Evolutionary conservation across 1,140 invertebrate genomes (phyloP).

Genomic region (Drosophila arizonae): DNA sequence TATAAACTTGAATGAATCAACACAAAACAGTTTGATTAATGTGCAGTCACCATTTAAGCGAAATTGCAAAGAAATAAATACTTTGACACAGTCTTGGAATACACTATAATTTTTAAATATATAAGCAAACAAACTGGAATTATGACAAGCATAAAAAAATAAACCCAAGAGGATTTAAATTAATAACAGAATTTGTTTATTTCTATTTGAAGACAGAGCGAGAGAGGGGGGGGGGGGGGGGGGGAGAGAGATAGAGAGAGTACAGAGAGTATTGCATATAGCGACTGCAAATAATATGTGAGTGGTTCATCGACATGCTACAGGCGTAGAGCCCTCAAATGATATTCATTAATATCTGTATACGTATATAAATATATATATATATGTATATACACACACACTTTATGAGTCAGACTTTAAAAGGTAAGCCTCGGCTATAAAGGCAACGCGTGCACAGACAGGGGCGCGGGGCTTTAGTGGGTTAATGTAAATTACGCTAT

Average conservation of each 20-base stretch:
- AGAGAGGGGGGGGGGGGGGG: too few relatives aligned
- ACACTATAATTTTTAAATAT: background rate
- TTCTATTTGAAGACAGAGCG: too few relatives aligned
- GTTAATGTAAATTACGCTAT: constrained; percentile 42
- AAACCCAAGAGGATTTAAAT: too few relatives aligned
- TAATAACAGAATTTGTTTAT: too few relatives aligned
- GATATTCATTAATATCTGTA: constrained; percentile 21
- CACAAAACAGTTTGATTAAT: constrained; percentile 35
- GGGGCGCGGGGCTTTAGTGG: background rate
- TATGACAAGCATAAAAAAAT: too few relatives aligned
- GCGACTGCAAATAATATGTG: background rate
- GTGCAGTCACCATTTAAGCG: constrained; percentile 5
- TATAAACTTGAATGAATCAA: constrained; percentile 28
- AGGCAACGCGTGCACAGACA: background rate
- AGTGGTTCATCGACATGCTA: constrained; percentile 66
- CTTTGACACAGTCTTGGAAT: too few relatives aligned
- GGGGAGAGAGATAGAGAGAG: background rate
- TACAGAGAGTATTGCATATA: background rate
- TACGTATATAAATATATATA: constrained; percentile 12
- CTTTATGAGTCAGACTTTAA: constrained; percentile 57
- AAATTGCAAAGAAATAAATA: background rate
- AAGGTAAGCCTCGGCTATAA: constrained; percentile 21
- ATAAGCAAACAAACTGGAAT: too few relatives aligned
- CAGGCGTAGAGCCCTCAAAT: constrained; percentile 44
- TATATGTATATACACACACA: background rate